Evolutionary conservation across 2,797 vertebrate species (phyloP).

Genomic region (Tapera naevia): DNA sequence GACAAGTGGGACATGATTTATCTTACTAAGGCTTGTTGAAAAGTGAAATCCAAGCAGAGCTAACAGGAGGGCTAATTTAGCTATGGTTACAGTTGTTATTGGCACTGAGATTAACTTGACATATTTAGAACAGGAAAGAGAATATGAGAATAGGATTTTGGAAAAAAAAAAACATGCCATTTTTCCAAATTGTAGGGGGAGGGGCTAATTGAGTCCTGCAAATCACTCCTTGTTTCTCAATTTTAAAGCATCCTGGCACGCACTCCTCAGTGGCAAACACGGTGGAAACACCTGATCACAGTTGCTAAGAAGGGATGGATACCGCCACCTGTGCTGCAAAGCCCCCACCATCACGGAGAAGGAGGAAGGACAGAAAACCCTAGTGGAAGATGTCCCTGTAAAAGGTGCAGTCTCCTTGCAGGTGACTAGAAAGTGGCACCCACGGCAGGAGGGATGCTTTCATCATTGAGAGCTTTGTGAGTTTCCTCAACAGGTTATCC

Average conservation of each 20-base stretch:
- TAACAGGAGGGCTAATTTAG: slow-evolving; percentile 14
- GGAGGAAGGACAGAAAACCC: background rate
- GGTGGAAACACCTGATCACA: background rate
- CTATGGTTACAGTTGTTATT: background rate
- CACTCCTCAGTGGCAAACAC: background rate
- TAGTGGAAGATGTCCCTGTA: background rate
- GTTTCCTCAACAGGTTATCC: background rate
- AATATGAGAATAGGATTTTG: background rate
- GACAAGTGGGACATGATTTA: slow-evolving; percentile 32
- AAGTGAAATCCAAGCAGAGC: slow-evolving; percentile 24
- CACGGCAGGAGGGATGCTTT: background rate
- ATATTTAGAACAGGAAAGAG: background rate
- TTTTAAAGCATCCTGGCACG: background rate
- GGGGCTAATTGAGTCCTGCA: background rate
- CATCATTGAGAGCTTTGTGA: background rate
- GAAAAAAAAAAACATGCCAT: background rate
- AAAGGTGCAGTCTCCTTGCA: background rate
- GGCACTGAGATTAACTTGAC: background rate
- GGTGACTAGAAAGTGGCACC: background rate
- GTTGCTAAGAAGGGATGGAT: background rate
- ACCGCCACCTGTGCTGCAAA: background rate
- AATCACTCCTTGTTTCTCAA: background rate
- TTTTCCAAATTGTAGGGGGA: background rate
- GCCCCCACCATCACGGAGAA: background rate
- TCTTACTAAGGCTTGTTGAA: slow-evolving; percentile 38